Evolutionary conservation across 2,888 invertebrate species (phyloP), one percentile per base, ranked within the genome.

Genomic region (Antitype chi): DNA sequence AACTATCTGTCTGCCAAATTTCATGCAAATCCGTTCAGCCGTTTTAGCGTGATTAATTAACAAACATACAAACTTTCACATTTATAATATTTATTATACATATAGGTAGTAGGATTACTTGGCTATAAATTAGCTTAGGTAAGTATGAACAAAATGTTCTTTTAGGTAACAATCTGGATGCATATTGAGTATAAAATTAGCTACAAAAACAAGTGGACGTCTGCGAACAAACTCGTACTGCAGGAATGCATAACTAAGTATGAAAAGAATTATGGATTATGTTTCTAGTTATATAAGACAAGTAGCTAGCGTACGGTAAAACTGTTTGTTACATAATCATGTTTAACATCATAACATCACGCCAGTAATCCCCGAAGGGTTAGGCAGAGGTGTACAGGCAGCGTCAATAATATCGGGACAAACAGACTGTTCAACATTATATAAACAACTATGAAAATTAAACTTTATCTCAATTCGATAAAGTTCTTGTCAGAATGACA

Each of bases 121-220:
- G 17, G 64, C 38, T 25, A 38, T 15, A 64, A 64, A n/a, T 47
- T 25, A 25, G 20, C 23, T 28, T 17, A 28, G 23, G 25, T 43
- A 68, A 53, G 47, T 38, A 13, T 28, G 25, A 32, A 17, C 11
- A 23, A 28, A 28, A 28, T 9, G 23, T 25, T 13, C 28, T 13
- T 49, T 67, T 67, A 68, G 17, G 69, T 72, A 78, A 78, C 49
- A 62, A 60, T 25, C 47, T 71, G 25, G 32, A 70, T 32, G 25
- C 6, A 32, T 17, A 70, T 5, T 1, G 62, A 47, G 49, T 47
- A 38, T 72, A 78, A 78, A 72, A 71, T 77, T n/a, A 49, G 6
- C 55, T 13, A 1, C 28, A 67, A 67, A 77, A 63, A 78, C 78
- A 47, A 15, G 25, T 20, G 7, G n/a, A 43, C 20, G 52, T 64